Base-by-base conservation (phyloP, 2,797 vertebrate genomes). In the Serranus cabrilla region DNA sequence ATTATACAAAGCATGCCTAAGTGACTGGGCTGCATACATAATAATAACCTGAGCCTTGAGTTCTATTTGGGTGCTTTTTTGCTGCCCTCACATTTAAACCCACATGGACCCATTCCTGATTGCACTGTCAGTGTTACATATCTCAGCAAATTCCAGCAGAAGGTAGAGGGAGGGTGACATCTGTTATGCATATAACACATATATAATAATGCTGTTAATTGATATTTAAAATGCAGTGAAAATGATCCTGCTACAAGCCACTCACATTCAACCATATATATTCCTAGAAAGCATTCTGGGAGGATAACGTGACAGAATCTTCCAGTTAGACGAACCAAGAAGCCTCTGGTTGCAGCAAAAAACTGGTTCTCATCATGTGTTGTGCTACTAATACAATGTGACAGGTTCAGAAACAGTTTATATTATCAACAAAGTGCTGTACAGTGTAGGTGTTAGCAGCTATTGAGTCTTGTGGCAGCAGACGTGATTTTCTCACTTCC, bases 1-100 rank as follows among this genome's bases (percentile, higher is more conserved):
- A 76, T 78, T 64, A 76, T 76, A 71, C 61, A 80, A 78, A 71
- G 54, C 47, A 46, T 72, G 45, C 39, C 51, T 50, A 27, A 76
- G 61, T 65, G 60, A 83, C 43, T 63, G 34, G 37, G 43, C 58
- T 75, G 43, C 27, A 58, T 76, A 45, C 62, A 50, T 66, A 50
- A 59, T 60, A 40, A 72, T 79, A 23, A 71, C 65, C 16, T 45
- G n/a, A 52, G 50, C 50, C 42, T 54, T 5, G 17, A 63, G 55
- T 69, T 46, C 66, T 68, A 46, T 71, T 21, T 60, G 27, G 20
- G 10, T 23, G 12, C 39, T 47, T 34, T 65, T 56, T 20, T 17
- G 20, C 62, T 52, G 17, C 42, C 11, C 55, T 81, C 52, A 34
- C 34, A 49, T 65, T 71, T 57, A 52, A 57, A 60, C 63, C 47